Evolutionary conservation across 2,797 vertebrate genomes (phyloP), one percentile per base, ranked within the genome.

Genomic region (Vespertilio murinus): DNA sequence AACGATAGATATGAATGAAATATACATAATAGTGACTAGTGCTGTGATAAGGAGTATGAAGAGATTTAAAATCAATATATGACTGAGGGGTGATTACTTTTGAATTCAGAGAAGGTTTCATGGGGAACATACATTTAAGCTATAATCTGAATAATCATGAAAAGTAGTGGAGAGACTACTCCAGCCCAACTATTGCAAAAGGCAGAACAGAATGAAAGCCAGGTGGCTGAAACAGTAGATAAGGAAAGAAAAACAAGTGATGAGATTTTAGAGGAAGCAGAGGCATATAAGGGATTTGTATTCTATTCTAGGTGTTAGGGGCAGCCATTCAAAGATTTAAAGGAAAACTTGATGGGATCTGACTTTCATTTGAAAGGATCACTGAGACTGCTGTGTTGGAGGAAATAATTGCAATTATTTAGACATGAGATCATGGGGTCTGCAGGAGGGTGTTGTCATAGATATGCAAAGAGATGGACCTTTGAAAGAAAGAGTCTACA

Each of bases 31-130:
- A 69, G 22, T 70, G 16, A 89, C 77, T 22, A 69, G 22, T 70
- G 13, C 67, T 94, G 7, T 70, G 14, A 79, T 49, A 75, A 74
- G 22, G 47, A 35, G 42, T 75, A 47, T 73, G 38, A 77, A 75
- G 49, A 93, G 20, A 74, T 82, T 80, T 81, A 77, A 87, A 78
- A 71, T 38, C 42, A 52, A 71, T 77, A 78, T 59, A 71, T 49
- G 20, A 73, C 79, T 89, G 38, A 17, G 17, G 7, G 65, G 23
- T 33, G 25, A 13, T 81, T 77, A 30, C 65, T 83, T 88, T 84
- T 61, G 28, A 91, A 77, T 78, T 79, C 25, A 90, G 59, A 83
- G 74, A 79, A 88, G 8, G 4, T 23, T 95, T 81, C 65, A 71
- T 74, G 42, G 33, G 12, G 25, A 92, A 90, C 13, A 84, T 35